These are phyloP conservation scores for Odontocerum albicorne DNA, from an alignment of 2,888 invertebrate genomes.

Conservation along the genomic window DNA sequence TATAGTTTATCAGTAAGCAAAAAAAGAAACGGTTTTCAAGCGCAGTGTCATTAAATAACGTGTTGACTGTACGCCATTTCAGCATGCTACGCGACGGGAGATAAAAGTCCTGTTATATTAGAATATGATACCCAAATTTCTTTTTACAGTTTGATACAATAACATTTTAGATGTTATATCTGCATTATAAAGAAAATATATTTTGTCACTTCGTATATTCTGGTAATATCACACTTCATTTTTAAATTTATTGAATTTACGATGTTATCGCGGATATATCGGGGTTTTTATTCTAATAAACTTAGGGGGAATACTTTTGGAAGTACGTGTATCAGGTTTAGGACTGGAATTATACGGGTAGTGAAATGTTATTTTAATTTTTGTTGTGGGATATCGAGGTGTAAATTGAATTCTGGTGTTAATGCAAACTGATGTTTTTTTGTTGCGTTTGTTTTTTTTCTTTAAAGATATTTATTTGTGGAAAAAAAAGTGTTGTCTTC, in stretches of 20 bases:
- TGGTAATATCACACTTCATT: background rate
- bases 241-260: conserved; percentile 18
- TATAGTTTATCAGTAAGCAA: no score
- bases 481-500: no score
- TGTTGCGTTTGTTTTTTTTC: no score
- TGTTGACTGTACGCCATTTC: background rate
- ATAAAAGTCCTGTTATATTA: conserved; percentile 28
- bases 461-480: no score
- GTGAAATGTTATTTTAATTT: no score
- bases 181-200: conserved; percentile 32
- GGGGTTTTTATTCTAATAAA: background rate
- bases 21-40: no score
- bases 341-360: no score
- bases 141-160: conserved; percentile 32
- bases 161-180: conserved; percentile 27
- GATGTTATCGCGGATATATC: conserved; percentile 6
- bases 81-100: background rate
- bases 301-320: no score
- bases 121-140: conserved; percentile 33
- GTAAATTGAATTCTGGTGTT: no score
- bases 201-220: conserved; percentile 15
- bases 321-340: no score
- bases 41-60: background rate
- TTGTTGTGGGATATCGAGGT: no score
- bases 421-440: no score